phyloP scores from a whole-genome alignment of 2,888 invertebrate genomes.

The Parnassius mnemosyne region DNA sequence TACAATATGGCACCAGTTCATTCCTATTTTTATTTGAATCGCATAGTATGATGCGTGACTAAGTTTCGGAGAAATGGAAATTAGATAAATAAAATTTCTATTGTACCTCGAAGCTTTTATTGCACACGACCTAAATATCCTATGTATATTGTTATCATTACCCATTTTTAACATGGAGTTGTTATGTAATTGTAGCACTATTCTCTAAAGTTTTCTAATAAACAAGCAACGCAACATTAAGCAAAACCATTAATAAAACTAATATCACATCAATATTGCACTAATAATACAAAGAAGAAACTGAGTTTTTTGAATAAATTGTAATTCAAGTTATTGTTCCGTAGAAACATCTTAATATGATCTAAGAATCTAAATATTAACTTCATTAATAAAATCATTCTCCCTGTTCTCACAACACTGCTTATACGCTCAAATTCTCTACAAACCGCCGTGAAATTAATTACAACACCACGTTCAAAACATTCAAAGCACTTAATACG shows the following conservation, averaged over 20 bases:
- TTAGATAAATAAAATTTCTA: slow-evolving; percentile 19
- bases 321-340: too few species aligned
- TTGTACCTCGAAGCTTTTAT: slow-evolving; percentile 44
- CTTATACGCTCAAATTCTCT: too few species aligned
- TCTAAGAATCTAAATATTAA: too few species aligned
- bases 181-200: background rate
- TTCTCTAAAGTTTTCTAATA: background rate
- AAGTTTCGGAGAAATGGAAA: slow-evolving; percentile 4
- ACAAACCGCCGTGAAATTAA: too few species aligned
- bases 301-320: too few species aligned
- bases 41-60: slow-evolving; percentile 1
- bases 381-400: too few species aligned
- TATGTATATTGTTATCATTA: slow-evolving; percentile 38
- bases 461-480: too few species aligned
- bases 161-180: slow-evolving; percentile 22
- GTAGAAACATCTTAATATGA: too few species aligned
- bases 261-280: slow-evolving; percentile 2
- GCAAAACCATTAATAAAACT: background rate
- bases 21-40: too few species aligned
- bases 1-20: too few species aligned
- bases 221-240: background rate
- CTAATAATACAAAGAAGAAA: background rate
- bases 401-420: too few species aligned
- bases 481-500: too few species aligned
- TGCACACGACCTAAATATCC: slow-evolving; percentile 38